These are phyloP conservation scores for Emmelina monodactyla DNA, from an alignment of 2,888 invertebrate species.

Conservation along the genomic window DNA sequence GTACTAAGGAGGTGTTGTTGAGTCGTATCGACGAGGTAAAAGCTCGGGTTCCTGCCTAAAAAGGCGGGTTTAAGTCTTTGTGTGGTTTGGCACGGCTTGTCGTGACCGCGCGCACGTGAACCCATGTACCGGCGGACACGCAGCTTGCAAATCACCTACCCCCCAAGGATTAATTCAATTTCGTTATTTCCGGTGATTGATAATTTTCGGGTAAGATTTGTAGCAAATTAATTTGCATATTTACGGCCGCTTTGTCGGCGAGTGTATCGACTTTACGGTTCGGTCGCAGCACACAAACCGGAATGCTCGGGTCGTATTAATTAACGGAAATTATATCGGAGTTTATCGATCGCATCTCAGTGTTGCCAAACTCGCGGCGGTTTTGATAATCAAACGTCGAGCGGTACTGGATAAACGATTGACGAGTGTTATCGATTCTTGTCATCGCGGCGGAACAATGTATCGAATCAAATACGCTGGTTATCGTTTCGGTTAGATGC, in stretches of 20 bases:
- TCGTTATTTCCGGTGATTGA: slow-evolving; percentile 4
- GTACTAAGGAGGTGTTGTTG: slow-evolving; percentile 36
- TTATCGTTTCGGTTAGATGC: slow-evolving; percentile 27
- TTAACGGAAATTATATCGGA: slow-evolving; percentile 64
- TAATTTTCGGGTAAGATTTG: slow-evolving; percentile 31
- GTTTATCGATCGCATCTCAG: slow-evolving; percentile 60
- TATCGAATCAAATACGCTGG: slow-evolving; percentile 53
- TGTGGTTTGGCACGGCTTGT: slow-evolving; percentile 28
- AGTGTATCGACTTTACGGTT: slow-evolving; percentile 45
- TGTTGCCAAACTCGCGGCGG: slow-evolving; percentile 59
- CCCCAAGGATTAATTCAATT: slow-evolving; percentile 2
- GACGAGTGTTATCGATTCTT: slow-evolving; percentile 46
- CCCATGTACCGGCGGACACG: slow-evolving; percentile 28
- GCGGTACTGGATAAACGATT: slow-evolving; percentile 33
- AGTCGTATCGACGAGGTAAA: slow-evolving; percentile 39
- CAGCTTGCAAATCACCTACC: slow-evolving; percentile 15
- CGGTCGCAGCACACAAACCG: slow-evolving; percentile 53
- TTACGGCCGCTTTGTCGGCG: slow-evolving; percentile 60
- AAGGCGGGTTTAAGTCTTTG: slow-evolving; percentile 38
- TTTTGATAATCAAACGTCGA: slow-evolving; percentile 40
- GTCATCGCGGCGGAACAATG: slow-evolving; percentile 60
- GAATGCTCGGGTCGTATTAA: slow-evolving; percentile 61
- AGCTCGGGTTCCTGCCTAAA: slow-evolving; percentile 41
- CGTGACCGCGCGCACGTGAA: slow-evolving; percentile 34
- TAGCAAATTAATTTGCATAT: slow-evolving; percentile 62